A percentile compares a stretch with the other conserved stretches of the same genome.
phyloP scores from a whole-genome alignment of 2,888 invertebrate genomes.

The Leptothorax acervorum region DNA sequence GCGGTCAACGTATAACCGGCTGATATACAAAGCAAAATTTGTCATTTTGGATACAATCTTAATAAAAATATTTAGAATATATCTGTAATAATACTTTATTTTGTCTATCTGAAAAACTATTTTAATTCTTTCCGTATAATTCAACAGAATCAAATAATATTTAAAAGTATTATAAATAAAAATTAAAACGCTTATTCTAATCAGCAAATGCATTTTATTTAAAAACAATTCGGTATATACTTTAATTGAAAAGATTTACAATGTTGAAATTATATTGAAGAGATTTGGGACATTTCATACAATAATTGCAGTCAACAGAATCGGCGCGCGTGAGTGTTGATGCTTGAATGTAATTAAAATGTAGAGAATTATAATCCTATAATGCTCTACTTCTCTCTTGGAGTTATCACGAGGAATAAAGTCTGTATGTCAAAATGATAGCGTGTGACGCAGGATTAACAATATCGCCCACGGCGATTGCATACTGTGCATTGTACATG shows the following conservation, averaged over 20 bases:
- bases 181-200: neutral
- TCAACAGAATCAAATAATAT: neutral
- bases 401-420: constrained; percentile 22
- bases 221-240: neutral
- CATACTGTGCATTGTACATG: constrained; percentile 62
- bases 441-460: constrained; percentile 33
- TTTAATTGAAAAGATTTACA: neutral
- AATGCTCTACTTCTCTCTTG: constrained; percentile 15
- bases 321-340: neutral
- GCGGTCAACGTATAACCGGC: neutral
- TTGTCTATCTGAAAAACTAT: neutral
- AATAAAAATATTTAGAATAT: neutral
- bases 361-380: constrained; percentile 28
- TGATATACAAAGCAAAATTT: neutral
- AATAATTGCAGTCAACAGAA: neutral
- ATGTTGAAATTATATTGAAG: constrained; percentile 17
- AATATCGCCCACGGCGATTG: constrained; percentile 68
- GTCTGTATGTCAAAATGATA: constrained; percentile 10
- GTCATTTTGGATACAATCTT: neutral
- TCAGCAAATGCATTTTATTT: neutral
- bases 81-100: neutral
- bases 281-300: neutral
- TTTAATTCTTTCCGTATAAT: neutral
- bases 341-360: constrained; percentile 33
- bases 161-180: neutral